Conservation (phyloP, 1,140 invertebrate genomes). For the Pomacea maculata region DNA sequence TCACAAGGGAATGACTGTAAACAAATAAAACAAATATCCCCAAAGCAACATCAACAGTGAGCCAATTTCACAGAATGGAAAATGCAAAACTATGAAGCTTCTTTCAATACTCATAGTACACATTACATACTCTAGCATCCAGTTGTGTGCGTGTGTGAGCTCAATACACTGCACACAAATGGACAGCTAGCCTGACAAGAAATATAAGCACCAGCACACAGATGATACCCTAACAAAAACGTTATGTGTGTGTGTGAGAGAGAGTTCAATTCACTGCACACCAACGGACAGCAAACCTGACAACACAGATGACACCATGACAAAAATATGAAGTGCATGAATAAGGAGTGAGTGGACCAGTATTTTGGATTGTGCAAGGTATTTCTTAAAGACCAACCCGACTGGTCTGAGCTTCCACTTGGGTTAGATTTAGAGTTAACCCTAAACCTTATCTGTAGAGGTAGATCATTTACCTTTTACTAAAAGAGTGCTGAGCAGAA, state of each 20-base stretch:
- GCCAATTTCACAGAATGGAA: background rate
- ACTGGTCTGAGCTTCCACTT: too few relatives aligned
- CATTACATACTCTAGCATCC: background rate
- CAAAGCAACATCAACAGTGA: background rate
- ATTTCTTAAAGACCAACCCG: too few relatives aligned
- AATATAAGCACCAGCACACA: background rate
- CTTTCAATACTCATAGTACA: background rate
- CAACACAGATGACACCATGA: background rate
- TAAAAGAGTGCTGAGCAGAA: too few relatives aligned
- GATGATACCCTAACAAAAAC: background rate
- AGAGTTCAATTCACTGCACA: background rate
- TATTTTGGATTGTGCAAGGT: too few relatives aligned
- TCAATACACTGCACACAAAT: background rate
- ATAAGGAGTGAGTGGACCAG: too few relatives aligned
- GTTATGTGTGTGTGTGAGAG: background rate
- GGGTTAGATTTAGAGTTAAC: too few relatives aligned
- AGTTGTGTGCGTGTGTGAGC: background rate
- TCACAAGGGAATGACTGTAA: conserved; percentile 86
- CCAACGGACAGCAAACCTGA: background rate
- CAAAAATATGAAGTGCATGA: too few relatives aligned
- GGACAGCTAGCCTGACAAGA: background rate
- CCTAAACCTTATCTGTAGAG: too few relatives aligned
- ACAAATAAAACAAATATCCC: conserved; percentile 20
- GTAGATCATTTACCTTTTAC: too few relatives aligned
- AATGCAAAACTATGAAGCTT: background rate